phyloP scores from a whole-genome alignment of 2,888 invertebrate species.

The Clusia tigrina region DNA sequence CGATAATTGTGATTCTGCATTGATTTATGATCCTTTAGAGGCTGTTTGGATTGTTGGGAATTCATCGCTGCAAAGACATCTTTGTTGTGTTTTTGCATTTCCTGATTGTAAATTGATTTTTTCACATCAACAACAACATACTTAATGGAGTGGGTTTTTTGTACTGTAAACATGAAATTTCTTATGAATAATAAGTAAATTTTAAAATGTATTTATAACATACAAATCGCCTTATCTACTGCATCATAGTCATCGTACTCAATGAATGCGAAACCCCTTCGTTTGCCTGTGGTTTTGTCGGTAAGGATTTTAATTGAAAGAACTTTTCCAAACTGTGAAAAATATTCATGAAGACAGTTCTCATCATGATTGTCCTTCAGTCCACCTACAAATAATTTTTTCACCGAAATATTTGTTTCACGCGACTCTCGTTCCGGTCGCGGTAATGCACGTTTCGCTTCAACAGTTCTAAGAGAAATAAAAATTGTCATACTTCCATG shows the following conservation, averaged over 20 bases:
- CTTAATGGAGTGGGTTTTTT: constrained; percentile 82
- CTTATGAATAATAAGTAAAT: neutral
- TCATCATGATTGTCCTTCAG: constrained; percentile 93
- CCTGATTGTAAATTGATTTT: constrained; percentile 88
- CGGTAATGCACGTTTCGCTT: constrained; percentile 96
- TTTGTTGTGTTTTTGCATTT: constrained; percentile 62
- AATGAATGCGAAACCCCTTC: constrained; percentile 94
- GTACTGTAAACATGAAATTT: constrained; percentile 66
- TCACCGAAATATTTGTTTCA: constrained; percentile 91
- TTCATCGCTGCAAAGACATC: constrained; percentile 32
- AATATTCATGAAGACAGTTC: constrained; percentile 83
- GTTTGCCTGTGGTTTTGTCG: constrained; percentile 92
- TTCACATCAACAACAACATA: constrained; percentile 90
- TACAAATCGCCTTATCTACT: constrained; percentile 94
- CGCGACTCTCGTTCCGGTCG: constrained; percentile 88
- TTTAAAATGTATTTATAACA: constrained; percentile 68
- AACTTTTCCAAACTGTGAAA: constrained; percentile 82
- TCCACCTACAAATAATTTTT: constrained; percentile 94
- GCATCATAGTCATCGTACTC: constrained; percentile 98
- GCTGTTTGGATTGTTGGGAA: neutral
- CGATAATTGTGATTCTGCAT: constrained; percentile 45
- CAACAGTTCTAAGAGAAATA: constrained; percentile 74
- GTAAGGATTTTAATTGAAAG: constrained; percentile 85
- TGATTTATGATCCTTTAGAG: constrained; percentile 25
- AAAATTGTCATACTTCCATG: neutral